Conservation (phyloP, 2,888 invertebrate genomes). For the Polia nebulosa region DNA sequence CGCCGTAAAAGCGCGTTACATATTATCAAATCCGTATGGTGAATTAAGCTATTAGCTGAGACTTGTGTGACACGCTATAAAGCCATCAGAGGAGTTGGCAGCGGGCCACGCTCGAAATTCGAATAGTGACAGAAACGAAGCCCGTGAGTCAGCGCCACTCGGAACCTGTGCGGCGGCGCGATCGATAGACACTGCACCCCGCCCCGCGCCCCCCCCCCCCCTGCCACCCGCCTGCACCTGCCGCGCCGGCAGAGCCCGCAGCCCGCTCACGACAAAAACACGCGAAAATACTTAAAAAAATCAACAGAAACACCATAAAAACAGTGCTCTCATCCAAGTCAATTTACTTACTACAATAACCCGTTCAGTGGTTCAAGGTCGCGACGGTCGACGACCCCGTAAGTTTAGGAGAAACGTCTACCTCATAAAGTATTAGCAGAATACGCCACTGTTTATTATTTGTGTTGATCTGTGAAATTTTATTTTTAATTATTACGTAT, state of each 20-base stretch:
- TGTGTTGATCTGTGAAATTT: slow-evolving; percentile 76
- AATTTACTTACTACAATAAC: slow-evolving; percentile 69
- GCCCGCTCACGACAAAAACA: slow-evolving; percentile 72
- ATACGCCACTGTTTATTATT: slow-evolving; percentile 74
- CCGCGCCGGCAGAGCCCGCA: slow-evolving; percentile 76
- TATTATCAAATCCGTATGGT: slow-evolving; percentile 55
- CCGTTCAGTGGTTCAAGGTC: slow-evolving; percentile 83
- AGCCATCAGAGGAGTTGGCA: slow-evolving; percentile 84
- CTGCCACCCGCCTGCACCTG: slow-evolving; percentile 77
- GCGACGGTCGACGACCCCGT: slow-evolving; percentile 76
- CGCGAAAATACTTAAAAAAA: slow-evolving; percentile 68
- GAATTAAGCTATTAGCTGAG: slow-evolving; percentile 79
- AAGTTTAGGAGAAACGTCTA: slow-evolving; percentile 70
- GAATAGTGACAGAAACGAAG: slow-evolving; percentile 78
- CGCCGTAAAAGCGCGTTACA: slow-evolving; percentile 38
- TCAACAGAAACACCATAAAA: slow-evolving; percentile 67
- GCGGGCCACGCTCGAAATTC: slow-evolving; percentile 80
- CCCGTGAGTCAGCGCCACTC: slow-evolving; percentile 85
- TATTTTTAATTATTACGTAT: slow-evolving; percentile 88
- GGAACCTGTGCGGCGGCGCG: slow-evolving; percentile 85
- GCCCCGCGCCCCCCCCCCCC: slow-evolving; percentile 68
- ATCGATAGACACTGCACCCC: slow-evolving; percentile 87
- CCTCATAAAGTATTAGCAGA: slow-evolving; percentile 75
- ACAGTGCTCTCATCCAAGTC: slow-evolving; percentile 69
- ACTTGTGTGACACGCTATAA: slow-evolving; percentile 79